Conservation (phyloP, 2,888 invertebrate genomes). For the Hoplodrina blanda region DNA sequence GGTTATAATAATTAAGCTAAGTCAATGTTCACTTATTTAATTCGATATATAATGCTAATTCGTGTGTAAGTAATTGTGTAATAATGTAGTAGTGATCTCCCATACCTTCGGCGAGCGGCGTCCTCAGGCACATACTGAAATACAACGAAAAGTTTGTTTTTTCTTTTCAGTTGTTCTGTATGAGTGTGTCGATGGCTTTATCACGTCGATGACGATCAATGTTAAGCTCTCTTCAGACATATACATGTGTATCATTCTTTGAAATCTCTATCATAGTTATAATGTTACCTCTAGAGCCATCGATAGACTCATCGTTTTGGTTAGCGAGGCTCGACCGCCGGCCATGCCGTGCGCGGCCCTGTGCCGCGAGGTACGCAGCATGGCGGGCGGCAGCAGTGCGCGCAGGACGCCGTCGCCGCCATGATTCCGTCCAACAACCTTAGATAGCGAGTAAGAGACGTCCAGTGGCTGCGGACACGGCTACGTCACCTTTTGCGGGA, state of each 20-base stretch:
- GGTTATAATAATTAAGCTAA: conserved; percentile 89
- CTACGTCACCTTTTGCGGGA: conserved; percentile 91
- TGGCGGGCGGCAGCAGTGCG: conserved; percentile 59
- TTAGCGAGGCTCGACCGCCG: conserved; percentile 65
- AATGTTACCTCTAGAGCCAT: conserved; percentile 66
- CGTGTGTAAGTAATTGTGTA: conserved; percentile 89
- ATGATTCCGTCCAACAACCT: conserved; percentile 91
- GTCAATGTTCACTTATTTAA: conserved; percentile 90
- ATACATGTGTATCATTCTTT: conserved; percentile 59
- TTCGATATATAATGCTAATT: conserved; percentile 88
- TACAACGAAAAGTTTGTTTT: conserved; percentile 88
- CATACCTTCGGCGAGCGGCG: conserved; percentile 87
- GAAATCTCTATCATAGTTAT: conserved; percentile 56
- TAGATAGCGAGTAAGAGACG: conserved; percentile 91
- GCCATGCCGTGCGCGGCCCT: conserved; percentile 65
- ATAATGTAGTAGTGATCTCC: conserved; percentile 90
- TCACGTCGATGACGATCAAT: conserved; percentile 61
- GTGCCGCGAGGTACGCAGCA: conserved; percentile 17
- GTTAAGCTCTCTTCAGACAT: conserved; percentile 72
- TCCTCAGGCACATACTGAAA: conserved; percentile 75
- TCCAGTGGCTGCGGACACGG: conserved; percentile 91
- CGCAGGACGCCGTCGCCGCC: conserved; percentile 84
- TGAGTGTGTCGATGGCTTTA: conserved; percentile 69
- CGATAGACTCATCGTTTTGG: conserved; percentile 68
- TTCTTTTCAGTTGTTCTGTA: conserved; percentile 79